Evolutionary conservation across 2,113 vertebrate genomes (phyloP).

Genomic region (Mola mola): DNA sequence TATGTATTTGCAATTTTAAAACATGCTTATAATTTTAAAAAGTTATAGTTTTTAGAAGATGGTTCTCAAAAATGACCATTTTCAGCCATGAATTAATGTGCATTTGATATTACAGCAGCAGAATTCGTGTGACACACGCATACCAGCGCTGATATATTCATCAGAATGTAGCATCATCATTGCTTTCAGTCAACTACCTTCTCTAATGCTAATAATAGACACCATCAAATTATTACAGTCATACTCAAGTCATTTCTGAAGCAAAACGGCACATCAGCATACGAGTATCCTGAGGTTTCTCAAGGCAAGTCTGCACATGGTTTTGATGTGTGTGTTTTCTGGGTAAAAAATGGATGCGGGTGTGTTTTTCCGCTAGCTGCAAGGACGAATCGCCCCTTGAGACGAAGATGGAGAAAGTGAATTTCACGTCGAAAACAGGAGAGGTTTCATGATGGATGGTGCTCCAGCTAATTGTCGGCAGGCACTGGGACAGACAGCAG

Average conservation of each 20-base stretch:
- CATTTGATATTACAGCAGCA: not conserved
- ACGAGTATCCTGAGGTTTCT: too few relatives aligned
- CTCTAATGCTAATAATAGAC: too few relatives aligned
- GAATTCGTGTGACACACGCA: not conserved
- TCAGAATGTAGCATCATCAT: too few relatives aligned
- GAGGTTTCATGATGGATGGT: conserved; percentile 61
- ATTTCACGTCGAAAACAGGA: conserved; percentile 34
- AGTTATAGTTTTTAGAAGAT: too few relatives aligned
- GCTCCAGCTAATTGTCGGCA: conserved; percentile 59
- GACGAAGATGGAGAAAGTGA: conserved; percentile 41
- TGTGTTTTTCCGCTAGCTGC: conserved; percentile 9
- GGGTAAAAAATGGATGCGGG: not conserved
- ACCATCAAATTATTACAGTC: too few relatives aligned
- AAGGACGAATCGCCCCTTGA: conserved; percentile 14
- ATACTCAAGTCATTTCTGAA: not conserved
- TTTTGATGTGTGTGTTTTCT: too few relatives aligned
- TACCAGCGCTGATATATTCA: too few relatives aligned
- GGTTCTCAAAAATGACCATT: not conserved
- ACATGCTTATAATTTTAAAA: too few relatives aligned
- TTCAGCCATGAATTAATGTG: not conserved
- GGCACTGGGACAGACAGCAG: conserved; percentile 31
- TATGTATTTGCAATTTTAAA: too few relatives aligned
- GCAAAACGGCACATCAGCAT: too few relatives aligned
- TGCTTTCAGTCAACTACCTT: too few relatives aligned
- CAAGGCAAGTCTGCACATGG: too few relatives aligned